Base-by-base conservation (phyloP, 2,888 invertebrate species). In the Amaurobius ferox region DNA sequence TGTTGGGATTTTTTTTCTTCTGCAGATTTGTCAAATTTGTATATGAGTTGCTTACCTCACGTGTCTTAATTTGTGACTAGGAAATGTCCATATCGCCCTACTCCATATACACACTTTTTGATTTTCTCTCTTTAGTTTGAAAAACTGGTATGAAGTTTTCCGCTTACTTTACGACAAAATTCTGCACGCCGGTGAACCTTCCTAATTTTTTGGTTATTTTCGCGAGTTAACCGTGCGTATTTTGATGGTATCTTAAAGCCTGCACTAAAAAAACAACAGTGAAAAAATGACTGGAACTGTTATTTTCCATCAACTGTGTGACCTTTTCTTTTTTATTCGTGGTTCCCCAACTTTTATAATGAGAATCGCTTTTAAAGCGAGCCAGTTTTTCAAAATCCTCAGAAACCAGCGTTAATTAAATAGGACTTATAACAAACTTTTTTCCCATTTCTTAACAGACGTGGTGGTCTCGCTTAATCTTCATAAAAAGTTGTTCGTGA, bases 381-480 rank as follows among this genome's bases (percentile, higher is more conserved):
- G 55, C 5, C 23, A 23, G 19, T 55, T 55, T 55, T 23, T 23
- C 23, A 55, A 23, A 55, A 55, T 23, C 1, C 55, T 55, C 23
- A 23, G 55, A 23, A 55, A 77, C 77, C 44, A 39, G 70, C 55
- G 66, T 77, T 85, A 85, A 85, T 85, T 85, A 85, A 85, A 85
- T 64, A 39, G 55, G 83, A 85, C 83, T 85, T 85, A 85, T 11
- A 23, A n/a, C 28, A 7, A 19, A 28, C 39, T 19, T 19, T 83
- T 83, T 70, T 9, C 19, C n/a, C 7, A 66, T 9, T 32, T 66
- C 32, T 32, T 32, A 3, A 5, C 13, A 2, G 13, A 32, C 13
- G 32, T 66, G 23, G 23, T 55, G 9, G 23, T 44, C 23, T 23
- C 16, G 7, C 55, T 23, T 55, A 55, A 55, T 55, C 55, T 55